phyloP scores from a whole-genome alignment of 2,888 invertebrate genomes.

The Drosophila mettleri region DNA sequence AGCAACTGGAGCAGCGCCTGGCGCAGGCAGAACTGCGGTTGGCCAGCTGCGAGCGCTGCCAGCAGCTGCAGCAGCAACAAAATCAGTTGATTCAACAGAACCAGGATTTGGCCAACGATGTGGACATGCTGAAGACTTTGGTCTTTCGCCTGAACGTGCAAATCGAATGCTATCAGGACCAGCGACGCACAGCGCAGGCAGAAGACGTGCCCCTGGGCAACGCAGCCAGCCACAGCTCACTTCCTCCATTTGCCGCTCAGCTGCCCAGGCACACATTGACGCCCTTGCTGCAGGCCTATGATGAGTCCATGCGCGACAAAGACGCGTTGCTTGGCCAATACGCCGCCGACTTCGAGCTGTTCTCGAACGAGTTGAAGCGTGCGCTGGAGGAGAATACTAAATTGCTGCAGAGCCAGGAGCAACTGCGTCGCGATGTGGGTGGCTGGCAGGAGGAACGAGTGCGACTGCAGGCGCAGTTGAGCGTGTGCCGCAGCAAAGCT shows the following conservation, averaged over 20 bases:
- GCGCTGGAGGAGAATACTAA: slow-evolving; percentile 90
- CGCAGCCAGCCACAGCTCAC: slow-evolving; percentile 2
- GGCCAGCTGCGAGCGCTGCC: slow-evolving; percentile 81
- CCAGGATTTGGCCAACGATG: slow-evolving; percentile 88
- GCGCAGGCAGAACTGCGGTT: slow-evolving; percentile 82
- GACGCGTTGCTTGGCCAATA: slow-evolving; percentile 90
- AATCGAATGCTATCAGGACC: slow-evolving; percentile 91
- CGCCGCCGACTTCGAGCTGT: slow-evolving; percentile 89
- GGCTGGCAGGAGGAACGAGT: slow-evolving; percentile 84
- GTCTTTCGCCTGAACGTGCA: slow-evolving; percentile 92
- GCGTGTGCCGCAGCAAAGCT: slow-evolving; percentile 83
- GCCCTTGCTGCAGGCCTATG: slow-evolving; percentile 91
- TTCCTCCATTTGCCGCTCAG: slow-evolving; percentile 51
- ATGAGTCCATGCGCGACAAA: slow-evolving; percentile 91
- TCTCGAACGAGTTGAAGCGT: slow-evolving; percentile 90
- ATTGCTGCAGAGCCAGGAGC: slow-evolving; percentile 86
- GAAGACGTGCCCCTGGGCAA: slow-evolving; percentile 15
- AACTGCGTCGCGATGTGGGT: slow-evolving; percentile 85
- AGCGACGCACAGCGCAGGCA: slow-evolving; percentile 75
- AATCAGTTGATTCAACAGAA: slow-evolving; percentile 85
- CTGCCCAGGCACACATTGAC: slow-evolving; percentile 84
- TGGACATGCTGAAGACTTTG: slow-evolving; percentile 91
- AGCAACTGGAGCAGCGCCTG: slow-evolving; percentile 86
- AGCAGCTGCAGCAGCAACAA: slow-evolving; percentile 71
- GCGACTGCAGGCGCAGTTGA: slow-evolving; percentile 82